Evolutionary conservation across 2,113 vertebrate genomes (phyloP).

Genomic region (Otocyon megalotis): DNA sequence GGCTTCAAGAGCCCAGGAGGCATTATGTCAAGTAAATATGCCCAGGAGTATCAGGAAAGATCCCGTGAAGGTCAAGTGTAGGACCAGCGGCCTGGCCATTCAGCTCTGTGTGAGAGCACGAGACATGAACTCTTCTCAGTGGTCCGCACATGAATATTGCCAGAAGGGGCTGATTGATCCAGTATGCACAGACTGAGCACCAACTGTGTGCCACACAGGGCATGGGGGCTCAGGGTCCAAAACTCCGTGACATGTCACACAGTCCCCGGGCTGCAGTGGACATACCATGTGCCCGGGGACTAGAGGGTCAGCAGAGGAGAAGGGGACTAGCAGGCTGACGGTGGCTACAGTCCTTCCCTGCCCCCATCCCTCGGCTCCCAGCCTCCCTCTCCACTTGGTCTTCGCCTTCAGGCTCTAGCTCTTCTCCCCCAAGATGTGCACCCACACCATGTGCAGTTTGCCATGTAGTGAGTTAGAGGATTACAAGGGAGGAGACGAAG

Average conservation of each 20-base stretch:
- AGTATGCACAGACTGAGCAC: neutral
- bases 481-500: too few species aligned
- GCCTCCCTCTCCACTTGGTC: neutral
- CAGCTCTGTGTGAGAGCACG: rapidly evolving
- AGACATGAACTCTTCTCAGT: neutral
- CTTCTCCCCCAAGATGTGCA: rapidly evolving
- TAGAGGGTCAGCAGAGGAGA: neutral
- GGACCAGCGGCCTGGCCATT: neutral
- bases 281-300: rapidly evolving
- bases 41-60: neutral
- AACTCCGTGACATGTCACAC: neutral
- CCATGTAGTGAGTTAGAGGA: neutral
- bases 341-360: neutral
- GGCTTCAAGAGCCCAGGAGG: neutral
- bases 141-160: neutral
- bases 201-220: rapidly evolving
- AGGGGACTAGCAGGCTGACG: neutral
- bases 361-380: too few species aligned
- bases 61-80: neutral
- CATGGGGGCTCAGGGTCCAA: neutral
- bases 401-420: neutral
- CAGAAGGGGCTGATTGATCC: neutral
- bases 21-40: neutral
- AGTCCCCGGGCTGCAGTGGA: neutral
- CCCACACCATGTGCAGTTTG: rapidly evolving